Percentiles rank a stretch among this genome's conserved stretches.
These are phyloP conservation scores for Actinia tenebrosa DNA, from an alignment of 64 coral and sea anemone species.

Conservation along the genomic window DNA sequence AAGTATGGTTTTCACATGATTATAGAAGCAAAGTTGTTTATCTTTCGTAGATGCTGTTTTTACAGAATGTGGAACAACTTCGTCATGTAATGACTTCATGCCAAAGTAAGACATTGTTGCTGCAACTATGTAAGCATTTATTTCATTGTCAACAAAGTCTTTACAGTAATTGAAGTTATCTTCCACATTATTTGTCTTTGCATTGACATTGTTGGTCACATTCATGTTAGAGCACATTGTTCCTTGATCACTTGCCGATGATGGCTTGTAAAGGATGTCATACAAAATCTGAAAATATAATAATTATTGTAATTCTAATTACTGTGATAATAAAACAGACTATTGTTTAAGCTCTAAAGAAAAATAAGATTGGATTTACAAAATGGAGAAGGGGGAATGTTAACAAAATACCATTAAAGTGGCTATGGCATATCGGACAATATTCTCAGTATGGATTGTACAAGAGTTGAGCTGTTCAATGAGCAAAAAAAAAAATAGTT, in stretches of 20 bases:
- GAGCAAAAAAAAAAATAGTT: too few relatives aligned
- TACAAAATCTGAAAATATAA: conserved; percentile 40
- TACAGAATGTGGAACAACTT: background rate
- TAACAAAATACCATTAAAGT: too few relatives aligned
- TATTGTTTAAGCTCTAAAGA: too few relatives aligned
- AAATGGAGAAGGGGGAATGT: too few relatives aligned
- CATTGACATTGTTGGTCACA: conserved; percentile 20
- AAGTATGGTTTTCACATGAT: conserved; percentile 24
- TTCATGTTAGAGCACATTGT: conserved; percentile 71
- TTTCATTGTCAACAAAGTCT: conserved; percentile 55
- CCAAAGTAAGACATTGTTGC: conserved; percentile 35
- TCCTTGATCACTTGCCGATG: conserved; percentile 44
- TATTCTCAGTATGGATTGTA: too few relatives aligned
- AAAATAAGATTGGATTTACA: too few relatives aligned
- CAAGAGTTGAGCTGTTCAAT: too few relatives aligned
- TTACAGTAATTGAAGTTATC: conserved; percentile 76
- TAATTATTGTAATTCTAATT: too few relatives aligned
- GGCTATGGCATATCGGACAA: too few relatives aligned
- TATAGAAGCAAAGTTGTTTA: conserved; percentile 37
- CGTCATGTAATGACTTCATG: conserved; percentile 22
- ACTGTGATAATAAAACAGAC: too few relatives aligned
- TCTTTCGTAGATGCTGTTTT: too few relatives aligned
- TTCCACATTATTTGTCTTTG: conserved; percentile 56
- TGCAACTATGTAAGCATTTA: conserved; percentile 46
- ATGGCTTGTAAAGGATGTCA: conserved; percentile 43